Evolutionary conservation across 2,113 vertebrate species (phyloP).

Genomic region (Corydoras maculifer): DNA sequence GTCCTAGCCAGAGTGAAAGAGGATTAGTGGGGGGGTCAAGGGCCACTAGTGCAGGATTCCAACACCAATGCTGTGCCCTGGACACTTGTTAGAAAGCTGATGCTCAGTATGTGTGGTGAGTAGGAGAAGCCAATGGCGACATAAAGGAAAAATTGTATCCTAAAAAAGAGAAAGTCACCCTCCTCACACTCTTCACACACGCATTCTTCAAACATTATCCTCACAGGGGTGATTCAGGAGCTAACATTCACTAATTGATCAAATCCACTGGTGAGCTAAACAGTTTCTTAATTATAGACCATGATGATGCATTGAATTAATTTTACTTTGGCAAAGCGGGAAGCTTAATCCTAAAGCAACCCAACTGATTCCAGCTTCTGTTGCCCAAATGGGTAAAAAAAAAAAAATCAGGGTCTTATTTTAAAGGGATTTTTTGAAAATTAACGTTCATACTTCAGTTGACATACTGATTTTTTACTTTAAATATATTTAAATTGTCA

Average conservation of each 20-base stretch:
- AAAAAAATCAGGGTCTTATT: no score
- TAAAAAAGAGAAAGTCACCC: no score
- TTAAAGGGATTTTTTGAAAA: no score
- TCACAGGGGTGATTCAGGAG: constrained; percentile 1
- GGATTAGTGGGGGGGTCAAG: constrained; percentile 47
- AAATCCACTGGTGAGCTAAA: constrained; percentile 14
- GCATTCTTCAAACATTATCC: constrained; percentile 22
- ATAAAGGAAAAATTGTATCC: neutral
- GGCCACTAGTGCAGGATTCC: constrained; percentile 42
- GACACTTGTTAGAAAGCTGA: no score
- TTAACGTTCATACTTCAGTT: no score
- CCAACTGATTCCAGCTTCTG: no score
- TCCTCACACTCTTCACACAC: neutral
- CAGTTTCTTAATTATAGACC: constrained; percentile 14
- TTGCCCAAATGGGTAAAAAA: constrained; percentile 8
- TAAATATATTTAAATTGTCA: no score
- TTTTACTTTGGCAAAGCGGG: constrained; percentile 2
- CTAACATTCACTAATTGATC: constrained; percentile 9
- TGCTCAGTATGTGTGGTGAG: constrained; percentile 37
- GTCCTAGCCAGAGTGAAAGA: constrained; percentile 33
- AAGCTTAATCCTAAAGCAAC: neutral
- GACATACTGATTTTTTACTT: no score
- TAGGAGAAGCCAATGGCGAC: constrained; percentile 23
- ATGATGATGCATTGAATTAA: constrained; percentile 18
- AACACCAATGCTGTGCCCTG: constrained; percentile 18